These are phyloP conservation scores for Alectura lathami DNA, from an alignment of 2,113 vertebrate species.

Conservation along the genomic window DNA sequence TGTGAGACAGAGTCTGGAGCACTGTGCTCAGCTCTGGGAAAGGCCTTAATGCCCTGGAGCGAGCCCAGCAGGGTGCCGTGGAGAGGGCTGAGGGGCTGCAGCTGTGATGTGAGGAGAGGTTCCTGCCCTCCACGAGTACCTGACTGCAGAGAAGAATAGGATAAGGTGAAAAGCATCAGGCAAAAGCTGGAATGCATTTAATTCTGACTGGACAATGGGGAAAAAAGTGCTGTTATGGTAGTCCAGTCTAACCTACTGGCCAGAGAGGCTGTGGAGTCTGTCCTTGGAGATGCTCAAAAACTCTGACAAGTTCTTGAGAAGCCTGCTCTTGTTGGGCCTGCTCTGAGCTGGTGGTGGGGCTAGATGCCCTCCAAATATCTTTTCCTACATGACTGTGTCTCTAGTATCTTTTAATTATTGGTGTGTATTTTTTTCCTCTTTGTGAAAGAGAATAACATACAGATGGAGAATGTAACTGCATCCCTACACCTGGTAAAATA, in stretches of 20 bases:
- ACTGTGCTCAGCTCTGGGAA: not conserved
- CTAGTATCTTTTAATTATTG: not conserved
- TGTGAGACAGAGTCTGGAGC: not conserved
- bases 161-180: not conserved
- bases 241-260: not conserved
- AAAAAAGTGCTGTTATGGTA: fast-evolving
- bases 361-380: not conserved
- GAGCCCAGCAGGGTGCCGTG: not conserved
- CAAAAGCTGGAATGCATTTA: not conserved
- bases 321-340: not conserved
- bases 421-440: not conserved
- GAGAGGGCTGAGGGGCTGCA: not conserved
- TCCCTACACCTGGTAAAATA: not conserved
- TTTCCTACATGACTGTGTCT: not conserved
- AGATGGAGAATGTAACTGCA: not conserved
- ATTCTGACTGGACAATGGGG: not conserved
- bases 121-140: not conserved
- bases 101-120: not conserved
- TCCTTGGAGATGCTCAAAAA: not conserved
- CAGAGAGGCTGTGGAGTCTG: not conserved
- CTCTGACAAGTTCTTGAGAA: not conserved
- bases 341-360: not conserved
- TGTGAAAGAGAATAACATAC: not conserved
- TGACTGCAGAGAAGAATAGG: not conserved
- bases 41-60: fast-evolving